These are phyloP conservation scores for Cygnus buccinator DNA, from an alignment of 2,113 vertebrate genomes.

Conservation along the genomic window DNA sequence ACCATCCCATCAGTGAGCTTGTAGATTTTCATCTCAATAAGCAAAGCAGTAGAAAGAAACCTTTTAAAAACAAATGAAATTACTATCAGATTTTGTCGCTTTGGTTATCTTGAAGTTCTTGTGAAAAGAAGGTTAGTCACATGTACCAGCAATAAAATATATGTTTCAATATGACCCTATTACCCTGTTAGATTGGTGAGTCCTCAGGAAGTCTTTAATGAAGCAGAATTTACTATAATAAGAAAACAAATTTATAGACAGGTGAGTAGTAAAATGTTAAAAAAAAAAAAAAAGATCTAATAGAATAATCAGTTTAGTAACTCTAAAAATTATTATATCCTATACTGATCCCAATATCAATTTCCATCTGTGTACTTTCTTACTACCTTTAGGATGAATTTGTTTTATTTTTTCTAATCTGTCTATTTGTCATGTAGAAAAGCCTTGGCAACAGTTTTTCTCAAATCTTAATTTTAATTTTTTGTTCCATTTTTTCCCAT, in stretches of 20 bases:
- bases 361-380: background rate
- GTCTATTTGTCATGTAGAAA: background rate
- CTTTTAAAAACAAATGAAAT: background rate
- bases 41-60: background rate
- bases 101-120: background rate
- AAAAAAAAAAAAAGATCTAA: background rate
- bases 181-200: background rate
- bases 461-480: background rate
- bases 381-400: background rate
- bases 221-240: background rate
- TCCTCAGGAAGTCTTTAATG: background rate
- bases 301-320: background rate
- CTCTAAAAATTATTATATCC: background rate
- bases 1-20: background rate
- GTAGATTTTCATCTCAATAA: background rate
- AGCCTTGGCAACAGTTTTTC: background rate
- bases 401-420: background rate
- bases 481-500: background rate
- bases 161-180: background rate
- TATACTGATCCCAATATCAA: background rate
- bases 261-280: background rate
- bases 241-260: background rate
- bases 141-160: background rate
- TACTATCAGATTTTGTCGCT: background rate
- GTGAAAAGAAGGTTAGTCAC: background rate